Evolutionary conservation across 2,797 vertebrate species (phyloP), one percentile per base, ranked within the genome.

Genomic region (Hozukius guyotensis): DNA sequence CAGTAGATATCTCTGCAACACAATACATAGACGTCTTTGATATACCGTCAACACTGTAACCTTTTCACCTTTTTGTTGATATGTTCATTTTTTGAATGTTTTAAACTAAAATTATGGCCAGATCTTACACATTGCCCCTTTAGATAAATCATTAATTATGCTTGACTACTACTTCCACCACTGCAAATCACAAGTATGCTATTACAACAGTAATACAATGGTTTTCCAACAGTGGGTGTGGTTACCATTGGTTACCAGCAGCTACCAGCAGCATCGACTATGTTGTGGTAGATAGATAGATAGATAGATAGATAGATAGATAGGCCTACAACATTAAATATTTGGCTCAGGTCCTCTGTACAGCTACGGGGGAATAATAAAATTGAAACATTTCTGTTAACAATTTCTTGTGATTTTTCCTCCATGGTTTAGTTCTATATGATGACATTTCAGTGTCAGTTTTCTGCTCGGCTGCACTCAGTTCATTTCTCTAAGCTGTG

Each of bases 321-420:
- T 38, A 38, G 36, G 42, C 16, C 42, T 46, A 18, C 32, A 42
- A 22, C 49, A 46, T 46, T 31, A 18, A 42, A 75, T 29, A 29
- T n/a, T 8, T 36, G 25, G 16, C 24, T 3, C 31, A 18, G 25
- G 32, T 25, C 13, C 27, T 67, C 27, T 76, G 6, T 10, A 4
- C 4, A 10, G 7, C 13, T 46, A 12, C 0, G 11, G 38, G 11
- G 7, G 2, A 29, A 27, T 20, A 4, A 3, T 0, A 8, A 16
- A 27, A 36, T 5, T 18, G 2, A 36, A 14, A 13, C 14, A 46
- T 38, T 16, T 14, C 9, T 38, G 11, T 14, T 4, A 13, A 60
- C 22, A n/a, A 1, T 27, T 29, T 67, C 4, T 34, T 42, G 8
- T 49, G 18, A 14, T 32, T 53, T 22, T 24, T 60, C 13, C 2